phyloP scores from a whole-genome alignment of 2,888 invertebrate genomes.

The Itoplectis maculator region DNA sequence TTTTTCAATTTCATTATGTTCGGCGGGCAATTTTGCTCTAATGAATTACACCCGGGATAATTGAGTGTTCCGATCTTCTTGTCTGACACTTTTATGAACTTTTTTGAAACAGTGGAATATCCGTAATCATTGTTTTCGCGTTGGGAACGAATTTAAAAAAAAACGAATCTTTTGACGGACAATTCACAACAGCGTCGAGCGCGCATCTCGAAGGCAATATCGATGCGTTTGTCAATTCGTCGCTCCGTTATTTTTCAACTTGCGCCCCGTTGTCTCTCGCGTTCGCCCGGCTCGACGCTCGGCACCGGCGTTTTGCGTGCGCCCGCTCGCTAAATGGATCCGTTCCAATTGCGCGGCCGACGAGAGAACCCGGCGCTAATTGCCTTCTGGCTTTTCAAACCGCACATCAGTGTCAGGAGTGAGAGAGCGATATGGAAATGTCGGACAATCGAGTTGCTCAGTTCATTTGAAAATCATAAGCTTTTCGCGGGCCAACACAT shows the following conservation, averaged over 20 bases:
- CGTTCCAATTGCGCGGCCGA: not conserved
- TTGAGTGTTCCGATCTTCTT: too few species aligned
- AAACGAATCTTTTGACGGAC: not conserved
- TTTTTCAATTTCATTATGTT: too few species aligned
- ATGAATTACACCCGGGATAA: too few species aligned
- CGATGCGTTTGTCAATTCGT: conserved; percentile 1
- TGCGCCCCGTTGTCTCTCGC: not conserved
- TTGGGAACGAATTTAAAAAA: not conserved
- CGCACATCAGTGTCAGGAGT: conserved; percentile 7
- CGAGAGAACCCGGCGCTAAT: not conserved
- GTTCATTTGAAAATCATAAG: conserved; percentile 9
- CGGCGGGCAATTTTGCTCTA: too few species aligned
- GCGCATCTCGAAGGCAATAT: not conserved
- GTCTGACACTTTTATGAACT: too few species aligned
- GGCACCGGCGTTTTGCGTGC: not conserved
- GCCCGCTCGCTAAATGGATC: conserved; percentile 13
- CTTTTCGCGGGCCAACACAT: not conserved
- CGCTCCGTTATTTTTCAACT: not conserved
- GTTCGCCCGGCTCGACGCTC: not conserved
- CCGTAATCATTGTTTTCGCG: not conserved
- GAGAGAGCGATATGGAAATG: conserved; percentile 5
- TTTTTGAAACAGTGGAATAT: too few species aligned
- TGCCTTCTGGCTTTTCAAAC: conserved; percentile 16
- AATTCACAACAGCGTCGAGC: not conserved
- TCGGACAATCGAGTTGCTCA: not conserved